Evolutionary conservation across 2,113 vertebrate species (phyloP), one percentile per base, ranked within the genome.

Genomic region (Phycodurus eques): DNA sequence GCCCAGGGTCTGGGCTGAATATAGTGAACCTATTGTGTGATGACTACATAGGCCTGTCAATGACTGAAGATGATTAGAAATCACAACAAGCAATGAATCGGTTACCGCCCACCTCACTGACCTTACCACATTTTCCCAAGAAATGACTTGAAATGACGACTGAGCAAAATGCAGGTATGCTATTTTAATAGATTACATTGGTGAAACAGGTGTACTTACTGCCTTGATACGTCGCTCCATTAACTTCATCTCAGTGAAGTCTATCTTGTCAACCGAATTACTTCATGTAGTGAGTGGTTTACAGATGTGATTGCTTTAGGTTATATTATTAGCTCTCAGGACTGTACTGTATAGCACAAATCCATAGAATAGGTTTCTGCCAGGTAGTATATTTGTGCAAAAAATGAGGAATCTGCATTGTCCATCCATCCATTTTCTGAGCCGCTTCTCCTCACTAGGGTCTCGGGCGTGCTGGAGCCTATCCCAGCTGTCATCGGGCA

Each of bases 21-120:
- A 71, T 69, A 74, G 42, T 63, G 43, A 39, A 84, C 71, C 75
- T 79, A 76, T 73, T 66, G 49, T 8, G 6, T 17, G 7, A 20
- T 53, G 72, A 68, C 75, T 69, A 53, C 6, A 1, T 47, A n/a
- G 44, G n/a, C 61, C 35, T 66, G 44, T 70, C 35, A 75, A 62
- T 74, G 4, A 60, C 35, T 42, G 70, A 35, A 66, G 42, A 56
- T 13, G 9, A 77, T 57, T 47, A 76, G 39, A 78, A 73, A 62
- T 57, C 5, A 65, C n/a, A 22, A 5, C 56, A 27, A 67, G 47
- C 5, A 43, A 64, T 69, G 27, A 33, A 67, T 75, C 72, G 33
- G 57, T 70, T 78, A 61, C 1, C 3, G 4, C 8, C 67, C 27
- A 49, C 15, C 22, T 56, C 43, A 17, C 27, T 60, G 46, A 75